A percentile compares a stretch with the other conserved stretches of the same genome.
Evolutionary conservation across 23 tunicate species (phyloP).

Genomic region (Aplidium turbinatum): DNA sequence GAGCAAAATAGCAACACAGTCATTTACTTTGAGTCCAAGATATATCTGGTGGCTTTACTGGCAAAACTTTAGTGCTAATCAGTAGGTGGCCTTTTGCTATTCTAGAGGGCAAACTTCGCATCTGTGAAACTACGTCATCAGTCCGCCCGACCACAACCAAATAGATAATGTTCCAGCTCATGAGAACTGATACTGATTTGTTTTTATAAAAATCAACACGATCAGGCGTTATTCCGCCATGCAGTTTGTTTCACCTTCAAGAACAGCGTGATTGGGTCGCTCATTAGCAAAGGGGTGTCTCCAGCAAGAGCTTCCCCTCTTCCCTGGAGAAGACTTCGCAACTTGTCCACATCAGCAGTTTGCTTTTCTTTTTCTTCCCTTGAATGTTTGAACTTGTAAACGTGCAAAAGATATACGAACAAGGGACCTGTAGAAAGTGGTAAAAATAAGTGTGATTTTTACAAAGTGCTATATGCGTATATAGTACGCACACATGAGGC

Average conservation of each 20-base stretch:
- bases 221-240: not conserved
- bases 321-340: not conserved
- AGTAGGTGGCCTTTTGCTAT: too few species aligned
- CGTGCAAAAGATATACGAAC: conserved; percentile 10
- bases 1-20: too few species aligned
- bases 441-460: not conserved
- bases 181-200: too few species aligned
- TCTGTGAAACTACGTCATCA: too few species aligned
- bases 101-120: too few species aligned
- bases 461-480: not conserved
- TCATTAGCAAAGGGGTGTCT: conserved; percentile 44
- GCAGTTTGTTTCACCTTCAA: conserved; percentile 23
- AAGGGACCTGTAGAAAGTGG: conserved; percentile 24
- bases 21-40: too few species aligned
- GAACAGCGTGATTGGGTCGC: conserved; percentile 49
- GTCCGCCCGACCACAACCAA: too few species aligned
- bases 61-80: too few species aligned
- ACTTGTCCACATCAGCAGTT: not conserved
- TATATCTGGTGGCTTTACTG: too few species aligned
- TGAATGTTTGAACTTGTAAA: not conserved
- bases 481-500: not conserved
- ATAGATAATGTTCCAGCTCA: too few species aligned
- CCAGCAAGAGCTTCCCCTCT: not conserved
- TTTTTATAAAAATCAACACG: too few species aligned
- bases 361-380: conserved; percentile 1